These are phyloP conservation scores for Pectinophora gossypiella DNA, from an alignment of 1,140 invertebrate species.

Conservation along the genomic window DNA sequence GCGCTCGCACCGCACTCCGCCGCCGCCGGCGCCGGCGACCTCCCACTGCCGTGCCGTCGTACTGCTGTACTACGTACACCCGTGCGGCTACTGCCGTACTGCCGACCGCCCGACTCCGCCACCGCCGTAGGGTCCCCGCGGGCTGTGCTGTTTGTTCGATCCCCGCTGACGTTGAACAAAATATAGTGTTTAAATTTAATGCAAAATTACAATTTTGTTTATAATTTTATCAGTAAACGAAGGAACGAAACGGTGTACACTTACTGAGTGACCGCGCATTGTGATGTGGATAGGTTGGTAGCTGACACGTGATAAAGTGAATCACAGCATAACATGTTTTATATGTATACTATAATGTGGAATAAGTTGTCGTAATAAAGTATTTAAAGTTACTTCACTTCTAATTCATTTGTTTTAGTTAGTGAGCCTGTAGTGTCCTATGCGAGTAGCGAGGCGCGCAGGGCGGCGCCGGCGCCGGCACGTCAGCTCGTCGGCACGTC, in stretches of 20 bases:
- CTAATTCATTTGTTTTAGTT: constrained; percentile 14
- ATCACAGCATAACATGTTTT: constrained; percentile 73
- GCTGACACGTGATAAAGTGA: constrained; percentile 68
- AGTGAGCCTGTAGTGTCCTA: not conserved
- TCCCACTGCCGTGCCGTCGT: not conserved
- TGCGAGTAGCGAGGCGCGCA: not conserved
- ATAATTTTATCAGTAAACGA: constrained; percentile 44
- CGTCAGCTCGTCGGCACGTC: not conserved
- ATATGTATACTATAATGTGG: constrained; percentile 73
- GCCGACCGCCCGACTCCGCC: constrained; percentile 25
- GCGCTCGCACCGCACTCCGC: constrained; percentile 26
- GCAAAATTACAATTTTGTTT: constrained; percentile 66
- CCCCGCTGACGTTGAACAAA: constrained; percentile 66
- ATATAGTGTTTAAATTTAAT: constrained; percentile 66
- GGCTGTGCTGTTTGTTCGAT: constrained; percentile 57
- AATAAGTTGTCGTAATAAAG: constrained; percentile 75
- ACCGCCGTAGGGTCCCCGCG: constrained; percentile 29
- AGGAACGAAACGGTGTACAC: constrained; percentile 45
- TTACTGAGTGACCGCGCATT: constrained; percentile 52
- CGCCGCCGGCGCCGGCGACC: no score
- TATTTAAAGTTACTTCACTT: constrained; percentile 71
- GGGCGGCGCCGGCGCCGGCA: not conserved
- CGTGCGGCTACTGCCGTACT: constrained; percentile 24
- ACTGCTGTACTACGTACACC: constrained; percentile 26
- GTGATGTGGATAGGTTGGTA: constrained; percentile 72